Conservation (phyloP, 2,797 vertebrate genomes). For the Falco columbarius region DNA sequence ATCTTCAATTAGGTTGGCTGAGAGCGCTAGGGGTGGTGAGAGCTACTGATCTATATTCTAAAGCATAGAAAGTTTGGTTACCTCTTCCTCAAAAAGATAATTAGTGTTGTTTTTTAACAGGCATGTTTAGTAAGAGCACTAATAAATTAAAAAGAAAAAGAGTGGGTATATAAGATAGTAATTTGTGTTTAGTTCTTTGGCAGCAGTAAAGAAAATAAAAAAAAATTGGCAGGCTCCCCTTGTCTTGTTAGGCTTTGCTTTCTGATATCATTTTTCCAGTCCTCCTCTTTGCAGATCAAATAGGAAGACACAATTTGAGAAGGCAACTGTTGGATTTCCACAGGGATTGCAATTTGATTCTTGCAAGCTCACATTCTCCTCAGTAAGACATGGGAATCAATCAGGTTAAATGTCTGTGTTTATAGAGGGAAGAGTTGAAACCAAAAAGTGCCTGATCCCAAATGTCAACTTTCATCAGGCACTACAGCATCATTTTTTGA, state of each 20-base stretch:
- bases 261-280: background rate
- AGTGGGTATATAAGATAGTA: background rate
- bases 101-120: background rate
- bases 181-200: background rate
- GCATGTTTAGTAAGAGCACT: background rate
- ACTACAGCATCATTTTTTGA: background rate
- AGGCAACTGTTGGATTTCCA: background rate
- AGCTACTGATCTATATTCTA: background rate
- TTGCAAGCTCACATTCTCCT: background rate
- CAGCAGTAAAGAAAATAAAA: background rate
- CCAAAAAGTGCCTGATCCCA: background rate
- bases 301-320: background rate
- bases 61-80: background rate
- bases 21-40: background rate
- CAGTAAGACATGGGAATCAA: background rate
- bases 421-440: background rate
- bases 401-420: background rate
- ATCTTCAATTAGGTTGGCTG: background rate
- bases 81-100: background rate
- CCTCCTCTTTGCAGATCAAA: background rate
- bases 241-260: background rate
- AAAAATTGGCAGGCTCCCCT: background rate
- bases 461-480: background rate
- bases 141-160: background rate
- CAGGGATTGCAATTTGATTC: background rate